These are phyloP conservation scores for Pediacus dermestoides DNA, from an alignment of 2,888 invertebrate genomes.

Conservation along the genomic window DNA sequence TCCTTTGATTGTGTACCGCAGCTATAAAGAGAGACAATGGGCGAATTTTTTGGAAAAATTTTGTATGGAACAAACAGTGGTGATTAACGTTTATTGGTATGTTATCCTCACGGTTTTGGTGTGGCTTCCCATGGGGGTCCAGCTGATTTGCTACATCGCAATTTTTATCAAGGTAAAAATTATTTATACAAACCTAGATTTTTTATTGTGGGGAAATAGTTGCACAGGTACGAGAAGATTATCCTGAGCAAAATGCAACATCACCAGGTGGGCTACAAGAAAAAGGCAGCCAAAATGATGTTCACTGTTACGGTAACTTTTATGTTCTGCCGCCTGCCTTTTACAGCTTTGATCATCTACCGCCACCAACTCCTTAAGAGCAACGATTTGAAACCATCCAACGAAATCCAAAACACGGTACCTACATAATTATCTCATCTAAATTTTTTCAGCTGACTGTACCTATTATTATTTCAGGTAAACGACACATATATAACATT, in stretches of 20 bases:
- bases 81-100: conserved; percentile 74
- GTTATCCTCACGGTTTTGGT: conserved; percentile 70
- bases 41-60: conserved; percentile 69
- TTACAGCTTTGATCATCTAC: conserved; percentile 67
- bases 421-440: conserved; percentile 12
- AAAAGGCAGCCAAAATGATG: conserved; percentile 66
- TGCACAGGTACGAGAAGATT: conserved; percentile 62
- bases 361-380: conserved; percentile 53
- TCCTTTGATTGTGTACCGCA: conserved; percentile 63
- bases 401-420: conserved; percentile 29
- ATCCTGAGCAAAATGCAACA: conserved; percentile 61
- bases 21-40: conserved; percentile 70
- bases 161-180: conserved; percentile 62
- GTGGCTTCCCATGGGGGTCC: conserved; percentile 71
- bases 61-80: conserved; percentile 65
- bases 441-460: conserved; percentile 4
- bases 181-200: conserved; percentile 28
- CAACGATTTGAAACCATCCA: conserved; percentile 27
- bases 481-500: conserved; percentile 56
- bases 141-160: conserved; percentile 70
- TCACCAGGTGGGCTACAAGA: conserved; percentile 62
- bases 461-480: conserved; percentile 47
- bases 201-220: conserved; percentile 51
- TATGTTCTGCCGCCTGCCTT: conserved; percentile 67
- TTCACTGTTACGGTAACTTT: conserved; percentile 67